Evolutionary conservation across 2,888 invertebrate genomes (phyloP).

Genomic region (Acronicta aceris): DNA sequence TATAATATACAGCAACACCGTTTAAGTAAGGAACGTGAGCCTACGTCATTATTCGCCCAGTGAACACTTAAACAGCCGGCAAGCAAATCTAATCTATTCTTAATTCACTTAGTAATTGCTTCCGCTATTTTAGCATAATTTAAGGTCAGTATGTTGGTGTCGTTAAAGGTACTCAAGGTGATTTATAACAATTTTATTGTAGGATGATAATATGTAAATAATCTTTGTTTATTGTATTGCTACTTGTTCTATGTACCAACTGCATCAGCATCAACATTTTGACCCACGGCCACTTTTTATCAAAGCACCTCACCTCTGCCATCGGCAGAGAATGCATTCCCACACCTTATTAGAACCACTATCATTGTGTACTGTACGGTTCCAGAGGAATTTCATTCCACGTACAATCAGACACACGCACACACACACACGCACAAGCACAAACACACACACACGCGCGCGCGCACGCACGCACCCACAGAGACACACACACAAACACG

Average conservation of each 20-base stretch:
- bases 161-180: slow-evolving; percentile 40
- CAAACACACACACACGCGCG: too few species aligned
- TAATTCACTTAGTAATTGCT: slow-evolving; percentile 32
- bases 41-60: slow-evolving; percentile 8
- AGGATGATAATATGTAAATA: slow-evolving; percentile 24
- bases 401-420: too few species aligned
- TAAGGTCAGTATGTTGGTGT: slow-evolving; percentile 31
- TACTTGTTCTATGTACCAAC: slow-evolving; percentile 15
- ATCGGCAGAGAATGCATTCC: too few species aligned
- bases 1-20: background rate
- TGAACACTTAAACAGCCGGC: slow-evolving; percentile 10
- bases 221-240: slow-evolving; percentile 18
- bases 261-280: too few species aligned
- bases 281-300: too few species aligned
- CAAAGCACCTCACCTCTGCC: too few species aligned
- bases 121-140: slow-evolving; percentile 49
- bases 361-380: too few species aligned
- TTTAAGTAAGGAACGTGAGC: slow-evolving; percentile 15
- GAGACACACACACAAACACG: too few species aligned
- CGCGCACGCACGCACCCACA: too few species aligned
- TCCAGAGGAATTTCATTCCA: too few species aligned
- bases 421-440: too few species aligned
- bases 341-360: too few species aligned
- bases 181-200: slow-evolving; percentile 36
- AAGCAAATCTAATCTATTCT: slow-evolving; percentile 46